A percentile compares a stretch with the other conserved stretches of the same genome.
phyloP scores from a whole-genome alignment of 2,113 vertebrate genomes.

The Ancistrus triradiatus region DNA sequence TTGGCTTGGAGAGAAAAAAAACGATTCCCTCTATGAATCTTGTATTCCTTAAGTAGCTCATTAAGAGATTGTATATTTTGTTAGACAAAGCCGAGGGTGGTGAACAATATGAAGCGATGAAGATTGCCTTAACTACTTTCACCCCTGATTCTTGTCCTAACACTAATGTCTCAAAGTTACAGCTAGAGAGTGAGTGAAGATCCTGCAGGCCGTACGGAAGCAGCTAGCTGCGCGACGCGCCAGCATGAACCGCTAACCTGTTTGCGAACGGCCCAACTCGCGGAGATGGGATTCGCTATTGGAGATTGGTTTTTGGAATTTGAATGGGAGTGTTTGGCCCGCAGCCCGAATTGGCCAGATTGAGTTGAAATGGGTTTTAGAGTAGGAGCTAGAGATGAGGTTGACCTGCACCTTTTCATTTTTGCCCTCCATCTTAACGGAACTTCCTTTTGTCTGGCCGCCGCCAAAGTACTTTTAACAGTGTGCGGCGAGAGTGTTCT shows the following conservation, averaged over 20 bases:
- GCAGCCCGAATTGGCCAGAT: constrained; percentile 58
- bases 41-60: too few species aligned
- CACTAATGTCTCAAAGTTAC: too few species aligned
- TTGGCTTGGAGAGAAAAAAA: too few species aligned
- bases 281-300: constrained; percentile 57
- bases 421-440: constrained; percentile 50
- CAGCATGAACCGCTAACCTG: constrained; percentile 38
- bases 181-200: too few species aligned
- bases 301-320: constrained; percentile 64
- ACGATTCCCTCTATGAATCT: too few species aligned
- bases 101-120: too few species aligned
- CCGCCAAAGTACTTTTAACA: constrained; percentile 60
- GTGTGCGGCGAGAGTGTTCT: constrained; percentile 53
- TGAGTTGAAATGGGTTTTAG: constrained; percentile 64
- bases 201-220: constrained; percentile 20
- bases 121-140: too few species aligned
- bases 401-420: constrained; percentile 69
- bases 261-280: constrained; percentile 52
- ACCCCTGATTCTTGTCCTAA: too few species aligned
- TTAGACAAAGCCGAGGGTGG: too few species aligned
- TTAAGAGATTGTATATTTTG: too few species aligned
- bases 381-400: constrained; percentile 66
- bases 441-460: constrained; percentile 56
- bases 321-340: constrained; percentile 59
- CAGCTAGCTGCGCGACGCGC: constrained; percentile 5